These are phyloP conservation scores for Trichoplusia ni DNA, from an alignment of 1,140 invertebrate species.

Conservation along the genomic window DNA sequence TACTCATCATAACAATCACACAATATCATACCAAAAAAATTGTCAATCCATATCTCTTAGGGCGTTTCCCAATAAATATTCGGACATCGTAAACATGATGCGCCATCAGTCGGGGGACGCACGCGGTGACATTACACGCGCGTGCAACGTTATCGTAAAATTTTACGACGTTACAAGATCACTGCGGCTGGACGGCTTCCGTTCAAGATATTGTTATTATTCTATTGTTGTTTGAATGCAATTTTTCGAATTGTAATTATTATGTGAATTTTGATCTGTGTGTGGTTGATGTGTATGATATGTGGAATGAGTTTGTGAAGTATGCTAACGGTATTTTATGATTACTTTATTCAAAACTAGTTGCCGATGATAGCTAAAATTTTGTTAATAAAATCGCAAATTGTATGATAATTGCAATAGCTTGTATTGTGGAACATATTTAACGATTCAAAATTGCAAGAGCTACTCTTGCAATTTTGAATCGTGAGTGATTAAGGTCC, in stretches of 20 bases:
- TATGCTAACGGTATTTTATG: no score
- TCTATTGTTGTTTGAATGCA: slow-evolving; percentile 29
- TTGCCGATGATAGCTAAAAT: no score
- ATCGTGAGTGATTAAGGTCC: no score
- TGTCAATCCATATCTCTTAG: slow-evolving; percentile 3
- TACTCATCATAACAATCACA: slow-evolving; percentile 6
- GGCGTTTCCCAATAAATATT: slow-evolving; percentile 38
- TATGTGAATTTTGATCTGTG: neutral
- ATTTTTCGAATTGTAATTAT: slow-evolving; percentile 26
- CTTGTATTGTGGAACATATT: no score
- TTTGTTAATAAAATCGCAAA: no score
- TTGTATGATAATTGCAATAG: no score
- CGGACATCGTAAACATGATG: slow-evolving; percentile 53
- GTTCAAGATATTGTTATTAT: slow-evolving; percentile 37
- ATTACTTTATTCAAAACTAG: no score
- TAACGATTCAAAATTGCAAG: no score
- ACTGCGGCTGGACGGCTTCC: slow-evolving; percentile 39
- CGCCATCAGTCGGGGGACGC: slow-evolving; percentile 43
- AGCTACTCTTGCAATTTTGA: no score
- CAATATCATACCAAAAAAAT: neutral
- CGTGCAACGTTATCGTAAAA: slow-evolving; percentile 63
- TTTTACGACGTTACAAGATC: slow-evolving; percentile 57
- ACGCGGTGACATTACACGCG: slow-evolving; percentile 45
- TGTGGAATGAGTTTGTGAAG: no score
- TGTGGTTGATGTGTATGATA: no score